Conservation (phyloP, 2,888 invertebrate genomes). For the Digitonthophagus gazella region DNA sequence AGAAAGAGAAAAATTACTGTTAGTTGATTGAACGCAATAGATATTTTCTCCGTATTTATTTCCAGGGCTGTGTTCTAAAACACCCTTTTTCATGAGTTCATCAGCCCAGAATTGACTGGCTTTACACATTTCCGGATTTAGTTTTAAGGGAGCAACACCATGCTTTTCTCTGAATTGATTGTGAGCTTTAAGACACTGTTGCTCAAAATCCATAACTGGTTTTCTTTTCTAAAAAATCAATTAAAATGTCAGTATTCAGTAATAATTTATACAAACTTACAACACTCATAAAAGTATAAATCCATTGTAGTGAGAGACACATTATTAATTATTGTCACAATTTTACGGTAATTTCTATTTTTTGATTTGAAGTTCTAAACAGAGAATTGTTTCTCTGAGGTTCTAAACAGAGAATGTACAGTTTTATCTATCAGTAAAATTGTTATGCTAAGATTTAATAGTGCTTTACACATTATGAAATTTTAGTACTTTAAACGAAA, state of each 20-base stretch:
- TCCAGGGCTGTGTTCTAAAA: constrained; percentile 58
- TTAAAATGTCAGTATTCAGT: neutral
- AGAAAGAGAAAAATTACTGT: constrained; percentile 62
- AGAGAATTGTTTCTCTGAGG: too few species aligned
- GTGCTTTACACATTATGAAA: too few species aligned
- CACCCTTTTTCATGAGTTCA: constrained; percentile 54
- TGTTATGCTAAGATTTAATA: too few species aligned
- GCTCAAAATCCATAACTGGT: constrained; percentile 44
- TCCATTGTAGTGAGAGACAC: neutral
- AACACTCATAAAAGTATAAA: neutral
- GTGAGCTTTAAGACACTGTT: constrained; percentile 58
- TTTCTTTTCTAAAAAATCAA: constrained; percentile 38
- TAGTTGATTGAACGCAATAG: constrained; percentile 67
- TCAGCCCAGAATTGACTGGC: constrained; percentile 57
- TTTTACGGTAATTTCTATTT: too few species aligned
- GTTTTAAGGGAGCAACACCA: constrained; percentile 57
- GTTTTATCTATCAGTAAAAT: too few species aligned
- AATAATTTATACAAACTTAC: neutral
- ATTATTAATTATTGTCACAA: too few species aligned
- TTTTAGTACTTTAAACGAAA: too few species aligned
- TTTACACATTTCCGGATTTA: constrained; percentile 56
- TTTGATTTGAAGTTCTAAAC: too few species aligned
- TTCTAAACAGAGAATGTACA: too few species aligned
- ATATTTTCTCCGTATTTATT: constrained; percentile 66
- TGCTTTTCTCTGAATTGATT: constrained; percentile 59